Conservation (phyloP, 2,113 vertebrate genomes). For the Phycodurus eques region DNA sequence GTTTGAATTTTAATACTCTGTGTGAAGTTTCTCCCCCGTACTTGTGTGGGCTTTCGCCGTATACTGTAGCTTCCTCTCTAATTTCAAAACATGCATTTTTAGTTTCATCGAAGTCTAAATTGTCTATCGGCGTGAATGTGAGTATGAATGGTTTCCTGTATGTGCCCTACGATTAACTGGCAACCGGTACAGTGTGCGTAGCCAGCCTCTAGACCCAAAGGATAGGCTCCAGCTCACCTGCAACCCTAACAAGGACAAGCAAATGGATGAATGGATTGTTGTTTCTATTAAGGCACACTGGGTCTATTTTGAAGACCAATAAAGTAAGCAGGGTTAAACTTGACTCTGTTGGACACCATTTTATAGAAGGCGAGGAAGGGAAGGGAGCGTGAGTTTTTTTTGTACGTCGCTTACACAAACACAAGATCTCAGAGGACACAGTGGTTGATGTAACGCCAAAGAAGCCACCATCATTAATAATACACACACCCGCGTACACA, state of each 20-base stretch:
- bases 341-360: neutral
- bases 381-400: neutral
- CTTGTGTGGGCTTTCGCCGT: neutral
- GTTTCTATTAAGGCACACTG: no score
- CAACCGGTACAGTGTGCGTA: no score
- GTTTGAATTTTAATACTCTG: no score
- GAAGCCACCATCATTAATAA: slow-evolving; percentile 48
- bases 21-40: no score
- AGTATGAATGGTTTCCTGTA: neutral
- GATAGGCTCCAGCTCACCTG: no score
- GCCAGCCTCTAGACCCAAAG: no score
- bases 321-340: neutral
- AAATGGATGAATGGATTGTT: no score
- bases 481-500: slow-evolving; percentile 39
- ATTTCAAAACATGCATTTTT: neutral
- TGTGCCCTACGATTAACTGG: no score
- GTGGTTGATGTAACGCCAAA: slow-evolving; percentile 29
- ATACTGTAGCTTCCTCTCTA: neutral
- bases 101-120: neutral
- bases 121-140: neutral
- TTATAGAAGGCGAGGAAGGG: neutral
- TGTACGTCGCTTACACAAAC: neutral
- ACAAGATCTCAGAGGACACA: slow-evolving; percentile 30
- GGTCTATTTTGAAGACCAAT: neutral
- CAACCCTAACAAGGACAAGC: no score